Evolutionary conservation across 1,140 invertebrate genomes (phyloP), one percentile per base, ranked within the genome.

Genomic region (Gryllus bimaculatus): DNA sequence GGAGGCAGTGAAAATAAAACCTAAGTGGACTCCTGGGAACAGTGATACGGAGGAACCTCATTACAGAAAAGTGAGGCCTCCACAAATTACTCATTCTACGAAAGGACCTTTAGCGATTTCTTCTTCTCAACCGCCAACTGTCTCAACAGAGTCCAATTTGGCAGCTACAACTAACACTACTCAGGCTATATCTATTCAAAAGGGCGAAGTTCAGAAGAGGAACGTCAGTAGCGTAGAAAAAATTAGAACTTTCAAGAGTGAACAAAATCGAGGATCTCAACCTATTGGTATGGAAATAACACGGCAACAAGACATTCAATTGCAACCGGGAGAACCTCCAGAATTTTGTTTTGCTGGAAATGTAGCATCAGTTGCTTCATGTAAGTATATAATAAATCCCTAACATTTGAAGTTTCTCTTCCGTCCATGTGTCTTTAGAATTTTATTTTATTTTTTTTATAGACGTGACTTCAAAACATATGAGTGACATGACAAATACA

Each of bases 401-500:
- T 75, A 47, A 26, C 5, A 75, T 47, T 26, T 10, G 1, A 75
- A 3, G 39, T 26, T 15, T 5, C 12, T 5, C 5, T 2, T 12
- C 2, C 10, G 2, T 75, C 2, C 10, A 20, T 13, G 2, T 75
- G 1, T 13, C 10, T 75, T 75, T 10, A 13, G 21, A 75, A 13
- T 20, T 20, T 75, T n/a, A 75, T 49, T 80, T 77, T 73, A 82
- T 48, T 79, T 82, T 82, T 81, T 85, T 85, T 85, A 78, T 83
- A 90, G 88, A 90, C 85, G 85, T 89, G 79, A 90, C 90, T 48
- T 86, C 88, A 21, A 88, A 89, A 81, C 89, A 91, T 81, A 90
- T 91, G 87, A 88, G 86, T 78, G 90, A 90, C 76, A 91, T 93
- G 91, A 91, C 89, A 47, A 89, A 89, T 77, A 89, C 89, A 79